Conservation (phyloP, 2,113 vertebrate genomes). For the Diadophis punctatus region DNA sequence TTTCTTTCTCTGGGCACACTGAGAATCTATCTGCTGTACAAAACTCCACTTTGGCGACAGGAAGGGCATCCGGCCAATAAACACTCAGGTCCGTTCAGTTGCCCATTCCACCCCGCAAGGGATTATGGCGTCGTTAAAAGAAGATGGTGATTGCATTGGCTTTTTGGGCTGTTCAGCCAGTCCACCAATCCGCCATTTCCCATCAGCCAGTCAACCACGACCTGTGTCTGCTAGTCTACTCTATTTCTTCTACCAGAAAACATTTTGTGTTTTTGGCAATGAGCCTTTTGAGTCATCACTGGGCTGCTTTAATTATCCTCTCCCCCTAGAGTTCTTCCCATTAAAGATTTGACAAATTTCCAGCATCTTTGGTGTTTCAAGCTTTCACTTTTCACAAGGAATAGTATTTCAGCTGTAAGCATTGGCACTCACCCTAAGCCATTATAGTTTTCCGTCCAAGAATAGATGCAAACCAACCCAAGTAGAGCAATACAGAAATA, state of each 20-base stretch:
- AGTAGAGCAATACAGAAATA: neutral
- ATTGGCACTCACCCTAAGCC: neutral
- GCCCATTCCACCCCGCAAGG: too few relatives aligned
- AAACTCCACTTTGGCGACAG: too few relatives aligned
- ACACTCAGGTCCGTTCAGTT: too few relatives aligned
- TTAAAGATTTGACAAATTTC: neutral
- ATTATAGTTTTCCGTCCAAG: conserved; percentile 16
- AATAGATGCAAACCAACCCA: conserved; percentile 34
- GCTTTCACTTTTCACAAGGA: neutral
- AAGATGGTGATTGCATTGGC: too few relatives aligned
- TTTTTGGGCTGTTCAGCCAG: too few relatives aligned
- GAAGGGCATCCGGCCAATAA: too few relatives aligned
- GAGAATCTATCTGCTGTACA: too few relatives aligned
- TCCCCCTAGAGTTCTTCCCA: neutral
- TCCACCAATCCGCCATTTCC: too few relatives aligned
- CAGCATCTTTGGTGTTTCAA: neutral
- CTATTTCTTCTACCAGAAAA: neutral
- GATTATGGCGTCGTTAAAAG: too few relatives aligned
- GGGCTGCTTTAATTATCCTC: neutral
- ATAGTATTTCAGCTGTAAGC: neutral
- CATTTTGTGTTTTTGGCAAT: neutral
- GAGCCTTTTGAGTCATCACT: neutral
- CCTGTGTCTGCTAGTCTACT: neutral
- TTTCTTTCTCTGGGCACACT: too few relatives aligned
- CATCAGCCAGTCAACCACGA: neutral